Evolutionary conservation across 2,113 vertebrate species (phyloP).

Genomic region (Ranitomeya imitator): DNA sequence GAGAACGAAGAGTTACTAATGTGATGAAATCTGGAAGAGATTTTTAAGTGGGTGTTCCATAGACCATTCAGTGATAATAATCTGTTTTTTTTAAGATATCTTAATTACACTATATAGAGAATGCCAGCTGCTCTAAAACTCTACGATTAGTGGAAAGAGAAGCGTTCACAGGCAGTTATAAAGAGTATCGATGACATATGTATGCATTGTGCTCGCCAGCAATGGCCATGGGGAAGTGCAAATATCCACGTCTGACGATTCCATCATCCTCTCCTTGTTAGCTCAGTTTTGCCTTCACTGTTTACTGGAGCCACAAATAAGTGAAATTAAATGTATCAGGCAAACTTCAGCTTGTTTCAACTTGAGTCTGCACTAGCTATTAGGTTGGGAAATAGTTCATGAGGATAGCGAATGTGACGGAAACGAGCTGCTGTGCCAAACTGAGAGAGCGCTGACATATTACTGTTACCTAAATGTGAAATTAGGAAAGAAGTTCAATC

Average conservation of each 20-base stretch:
- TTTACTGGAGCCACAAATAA: neutral
- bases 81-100: neutral
- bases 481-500: neutral
- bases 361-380: neutral
- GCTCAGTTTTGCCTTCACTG: neutral
- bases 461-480: neutral
- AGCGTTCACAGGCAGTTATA: neutral
- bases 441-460: neutral
- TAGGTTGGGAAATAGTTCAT: neutral
- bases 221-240: neutral
- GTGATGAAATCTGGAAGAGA: slow-evolving; percentile 26
- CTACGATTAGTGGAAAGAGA: neutral
- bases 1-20: neutral
- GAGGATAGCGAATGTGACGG: neutral
- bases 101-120: neutral
- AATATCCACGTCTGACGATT: neutral
- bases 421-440: neutral
- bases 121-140: slow-evolving; percentile 16
- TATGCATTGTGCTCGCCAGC: neutral
- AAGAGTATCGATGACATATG: neutral
- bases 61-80: neutral
- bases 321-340: neutral
- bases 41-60: neutral
- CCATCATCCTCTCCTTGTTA: neutral
- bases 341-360: neutral